Evolutionary conservation across 1,140 invertebrate genomes (phyloP).

Genomic region (Drosophila bocqueti): DNA sequence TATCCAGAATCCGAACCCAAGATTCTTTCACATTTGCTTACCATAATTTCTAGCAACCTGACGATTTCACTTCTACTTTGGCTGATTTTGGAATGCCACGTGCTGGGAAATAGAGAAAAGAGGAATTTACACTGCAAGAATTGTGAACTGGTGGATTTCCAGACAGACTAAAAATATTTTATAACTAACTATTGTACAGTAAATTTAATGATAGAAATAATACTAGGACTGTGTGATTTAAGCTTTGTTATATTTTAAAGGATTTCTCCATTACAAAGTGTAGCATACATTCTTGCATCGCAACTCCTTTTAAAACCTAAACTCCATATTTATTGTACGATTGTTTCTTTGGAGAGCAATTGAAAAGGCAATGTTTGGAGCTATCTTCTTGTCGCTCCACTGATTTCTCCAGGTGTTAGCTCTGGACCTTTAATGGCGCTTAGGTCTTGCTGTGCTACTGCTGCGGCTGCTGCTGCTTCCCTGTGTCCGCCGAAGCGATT

Average conservation of each 20-base stretch:
- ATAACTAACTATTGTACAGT: no score
- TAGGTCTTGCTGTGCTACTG: constrained; percentile 7
- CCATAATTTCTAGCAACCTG: constrained; percentile 59
- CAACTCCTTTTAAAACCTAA: no score
- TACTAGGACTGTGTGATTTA: neutral
- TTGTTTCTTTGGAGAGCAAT: neutral
- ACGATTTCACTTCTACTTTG: constrained; percentile 8
- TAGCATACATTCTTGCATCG: neutral
- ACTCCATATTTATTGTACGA: neutral
- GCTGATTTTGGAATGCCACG: constrained; percentile 6
- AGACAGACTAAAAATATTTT: neutral
- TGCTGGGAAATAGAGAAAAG: neutral
- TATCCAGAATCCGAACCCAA: neutral
- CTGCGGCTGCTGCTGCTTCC: constrained; percentile 12
- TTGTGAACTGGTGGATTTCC: no score
- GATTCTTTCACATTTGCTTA: constrained; percentile 61
- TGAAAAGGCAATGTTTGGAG: neutral
- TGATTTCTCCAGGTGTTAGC: neutral
- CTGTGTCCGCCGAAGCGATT: constrained; percentile 33
- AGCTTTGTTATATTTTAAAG: neutral
- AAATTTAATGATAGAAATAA: neutral
- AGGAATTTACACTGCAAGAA: neutral
- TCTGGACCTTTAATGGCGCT: constrained; percentile 6
- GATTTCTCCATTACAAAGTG: neutral
- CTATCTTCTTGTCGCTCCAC: neutral